phyloP scores from a whole-genome alignment of 2,888 invertebrate genomes.

The Lasioglossum pauxillum region DNA sequence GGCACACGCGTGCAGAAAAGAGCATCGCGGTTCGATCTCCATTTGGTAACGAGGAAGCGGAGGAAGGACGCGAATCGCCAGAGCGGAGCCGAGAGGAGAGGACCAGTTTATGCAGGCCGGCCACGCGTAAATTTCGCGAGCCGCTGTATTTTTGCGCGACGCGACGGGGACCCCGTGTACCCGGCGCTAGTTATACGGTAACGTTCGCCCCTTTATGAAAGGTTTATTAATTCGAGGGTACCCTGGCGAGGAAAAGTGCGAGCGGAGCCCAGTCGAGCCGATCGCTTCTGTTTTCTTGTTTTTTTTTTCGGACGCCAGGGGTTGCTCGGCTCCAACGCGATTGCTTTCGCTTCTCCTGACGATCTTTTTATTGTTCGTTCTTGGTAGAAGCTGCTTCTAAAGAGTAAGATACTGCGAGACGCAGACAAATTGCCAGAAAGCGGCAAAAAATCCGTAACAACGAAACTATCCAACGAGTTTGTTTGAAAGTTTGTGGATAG shows the following conservation, averaged over 20 bases:
- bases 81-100: neutral
- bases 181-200: conserved; percentile 50
- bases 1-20: conserved; percentile 30
- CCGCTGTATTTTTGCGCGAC: conserved; percentile 43
- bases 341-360: neutral
- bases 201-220: conserved; percentile 56
- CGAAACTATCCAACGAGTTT: too few species aligned
- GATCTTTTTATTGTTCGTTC: neutral
- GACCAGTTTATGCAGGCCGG: conserved; percentile 39
- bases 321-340: neutral
- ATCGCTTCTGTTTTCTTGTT: neutral
- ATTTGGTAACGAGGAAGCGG: conserved; percentile 50
- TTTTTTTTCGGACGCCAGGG: neutral
- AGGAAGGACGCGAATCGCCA: neutral
- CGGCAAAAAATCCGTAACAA: too few species aligned
- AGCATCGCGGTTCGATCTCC: conserved; percentile 45
- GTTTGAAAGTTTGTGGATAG: too few species aligned
- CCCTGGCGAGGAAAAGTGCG: conserved; percentile 11
- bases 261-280: neutral
- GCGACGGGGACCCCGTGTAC: conserved; percentile 47
- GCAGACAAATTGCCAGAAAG: too few species aligned
- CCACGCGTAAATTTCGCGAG: conserved; percentile 42
- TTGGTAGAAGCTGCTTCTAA: neutral
- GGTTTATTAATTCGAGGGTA: conserved; percentile 54
- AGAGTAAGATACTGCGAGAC: too few species aligned